These are phyloP conservation scores for Caenorhabditis japonica DNA, from an alignment of 2,888 invertebrate species.

Conservation along the genomic window DNA sequence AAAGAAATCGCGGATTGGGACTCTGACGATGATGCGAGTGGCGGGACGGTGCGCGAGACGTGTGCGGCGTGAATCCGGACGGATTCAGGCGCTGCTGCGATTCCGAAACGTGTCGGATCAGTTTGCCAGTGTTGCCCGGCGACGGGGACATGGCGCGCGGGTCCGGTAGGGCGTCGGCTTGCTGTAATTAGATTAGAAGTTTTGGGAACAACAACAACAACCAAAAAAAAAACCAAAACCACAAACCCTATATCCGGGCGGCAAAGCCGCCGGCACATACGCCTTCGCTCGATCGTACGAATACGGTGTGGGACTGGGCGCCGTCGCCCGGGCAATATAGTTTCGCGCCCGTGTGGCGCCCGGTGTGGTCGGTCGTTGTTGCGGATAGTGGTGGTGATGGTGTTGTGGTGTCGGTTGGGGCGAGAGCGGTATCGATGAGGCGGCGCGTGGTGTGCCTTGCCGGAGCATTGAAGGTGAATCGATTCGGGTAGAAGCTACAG, in stretches of 20 bases:
- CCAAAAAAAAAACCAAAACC: constrained; percentile 7
- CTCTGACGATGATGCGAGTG: constrained; percentile 54
- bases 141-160: constrained; percentile 63
- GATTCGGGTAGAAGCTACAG: constrained; percentile 58
- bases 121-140: constrained; percentile 69
- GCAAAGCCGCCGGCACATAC: constrained; percentile 74
- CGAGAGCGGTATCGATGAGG: constrained; percentile 56
- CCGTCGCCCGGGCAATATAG: constrained; percentile 62
- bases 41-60: constrained; percentile 54
- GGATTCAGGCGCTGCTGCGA: constrained; percentile 55
- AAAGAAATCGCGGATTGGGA: constrained; percentile 58
- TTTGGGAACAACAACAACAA: background rate
- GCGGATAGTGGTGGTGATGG: constrained; percentile 33
- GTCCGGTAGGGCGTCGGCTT: constrained; percentile 58
- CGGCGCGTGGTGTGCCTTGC: constrained; percentile 47
- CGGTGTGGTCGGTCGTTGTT: constrained; percentile 57
- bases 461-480: constrained; percentile 50
- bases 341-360: constrained; percentile 57
- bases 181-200: constrained; percentile 42
- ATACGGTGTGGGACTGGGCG: constrained; percentile 73
- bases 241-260: constrained; percentile 72
- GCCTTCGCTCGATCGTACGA: constrained; percentile 71
- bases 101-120: constrained; percentile 65
- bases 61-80: constrained; percentile 40
- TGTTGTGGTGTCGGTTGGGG: constrained; percentile 50